Conservation (phyloP, 2,888 invertebrate genomes). For the Caenorhabditis wallacei region DNA sequence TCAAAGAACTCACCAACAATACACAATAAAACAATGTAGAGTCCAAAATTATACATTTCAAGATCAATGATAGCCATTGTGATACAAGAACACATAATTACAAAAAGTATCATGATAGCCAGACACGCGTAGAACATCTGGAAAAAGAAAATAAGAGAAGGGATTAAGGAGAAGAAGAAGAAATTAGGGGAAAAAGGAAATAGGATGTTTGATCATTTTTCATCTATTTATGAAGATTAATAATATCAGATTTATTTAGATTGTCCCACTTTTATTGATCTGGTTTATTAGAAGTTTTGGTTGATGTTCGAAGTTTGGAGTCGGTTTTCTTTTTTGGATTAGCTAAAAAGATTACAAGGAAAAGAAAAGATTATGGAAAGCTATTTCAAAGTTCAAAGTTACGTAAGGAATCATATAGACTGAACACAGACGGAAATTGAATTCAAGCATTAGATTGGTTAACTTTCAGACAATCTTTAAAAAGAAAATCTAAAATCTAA, state of each 20-base stretch:
- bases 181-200: neutral
- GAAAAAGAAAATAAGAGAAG: conserved; percentile 2
- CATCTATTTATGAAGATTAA: conserved; percentile 4
- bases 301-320: neutral
- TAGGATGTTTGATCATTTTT: conserved; percentile 26
- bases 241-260: neutral
- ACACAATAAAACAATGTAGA: conserved; percentile 82
- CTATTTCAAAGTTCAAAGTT: no score
- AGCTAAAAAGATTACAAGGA: no score
- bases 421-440: no score
- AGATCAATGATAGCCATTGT: conserved; percentile 82
- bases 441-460: no score
- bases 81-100: conserved; percentile 80
- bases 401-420: no score
- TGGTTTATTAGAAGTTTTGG: neutral
- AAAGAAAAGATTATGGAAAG: no score
- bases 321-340: no score
- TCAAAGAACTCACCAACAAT: conserved; percentile 78
- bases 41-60: conserved; percentile 82
- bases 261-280: neutral
- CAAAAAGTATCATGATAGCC: conserved; percentile 79
- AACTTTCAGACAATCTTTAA: no score
- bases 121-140: conserved; percentile 83
- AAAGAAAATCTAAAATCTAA: no score
- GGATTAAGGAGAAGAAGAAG: neutral